Base-by-base conservation (phyloP, 2,888 invertebrate species). In the Napeogenes sylphis region DNA sequence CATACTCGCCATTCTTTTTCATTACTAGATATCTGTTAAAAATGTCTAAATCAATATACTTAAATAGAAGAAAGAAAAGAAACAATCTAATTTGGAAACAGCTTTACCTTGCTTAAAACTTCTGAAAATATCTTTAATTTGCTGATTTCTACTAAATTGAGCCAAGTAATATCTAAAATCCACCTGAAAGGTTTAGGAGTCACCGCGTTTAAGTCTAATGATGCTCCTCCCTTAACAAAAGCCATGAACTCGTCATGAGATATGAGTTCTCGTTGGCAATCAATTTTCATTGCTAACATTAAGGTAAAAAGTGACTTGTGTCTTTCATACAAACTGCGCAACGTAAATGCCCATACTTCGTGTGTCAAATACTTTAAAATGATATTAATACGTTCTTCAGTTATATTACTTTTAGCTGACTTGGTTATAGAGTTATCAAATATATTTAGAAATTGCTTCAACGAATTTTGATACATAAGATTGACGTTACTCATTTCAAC, bases 401-500 rank as follows among this genome's bases (percentile, higher is more conserved):
- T 97, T 45, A 95, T 91, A 55, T 94, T 93, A 68, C 94, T 97
- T 83, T 97, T 98, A 6, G 94, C 92, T 0, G 98, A 98, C 86
- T 96, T 97, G 0, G 95, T 96, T 70, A 99, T 98, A 0, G 98
- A 98, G 75, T 94, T 95, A 80, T 99, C 98, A 79, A 99, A 99
- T 68, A 98, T 95, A 12, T 93, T 96, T 54, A 99, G 88, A 86
- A 99, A 99, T 81, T 99, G 98, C 77, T 97, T 97, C 58, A 99
- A 88, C 0, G 98, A 97, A 73, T 98, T 98, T 84, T 99, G 99
- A 79, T 99, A 99, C 98, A 99, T 99, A 8, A 94, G 93, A 79
- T 98, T 98, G 0, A 99, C 98, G 78, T 97, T 95, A 76, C 97
- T 97, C 98, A 99, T 98, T 90, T 99, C 98, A 0, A 98, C 98